Evolutionary conservation across 2,113 vertebrate genomes (phyloP).

Genomic region (Dolichotis patagonum): DNA sequence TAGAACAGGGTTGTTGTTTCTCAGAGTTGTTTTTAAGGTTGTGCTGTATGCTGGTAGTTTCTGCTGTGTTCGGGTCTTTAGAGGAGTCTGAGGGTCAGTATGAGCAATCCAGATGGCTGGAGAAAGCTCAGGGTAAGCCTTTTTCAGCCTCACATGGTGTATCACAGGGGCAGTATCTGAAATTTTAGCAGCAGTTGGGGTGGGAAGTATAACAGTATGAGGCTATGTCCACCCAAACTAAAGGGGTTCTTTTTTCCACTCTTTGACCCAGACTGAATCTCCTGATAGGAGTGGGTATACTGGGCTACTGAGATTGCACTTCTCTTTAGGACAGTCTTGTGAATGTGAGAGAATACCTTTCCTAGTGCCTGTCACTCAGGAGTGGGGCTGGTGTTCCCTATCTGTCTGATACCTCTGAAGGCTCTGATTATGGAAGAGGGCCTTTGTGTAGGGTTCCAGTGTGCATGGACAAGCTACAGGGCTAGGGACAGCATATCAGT

Average conservation of each 20-base stretch:
- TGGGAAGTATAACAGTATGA: not conserved
- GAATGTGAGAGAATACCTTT: not conserved
- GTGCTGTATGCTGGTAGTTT: not conserved
- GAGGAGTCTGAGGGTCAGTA: not conserved
- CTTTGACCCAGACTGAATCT: not conserved
- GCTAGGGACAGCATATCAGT: no score
- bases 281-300: not conserved
- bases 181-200: not conserved
- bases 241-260: not conserved
- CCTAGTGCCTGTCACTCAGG: not conserved
- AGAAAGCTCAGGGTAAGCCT: not conserved
- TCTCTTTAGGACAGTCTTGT: not conserved
- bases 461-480: no score
- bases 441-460: not conserved
- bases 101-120: not conserved
- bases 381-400: not conserved
- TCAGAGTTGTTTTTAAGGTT: not conserved
- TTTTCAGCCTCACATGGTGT: not conserved
- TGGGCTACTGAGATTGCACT: not conserved
- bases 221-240: not conserved
- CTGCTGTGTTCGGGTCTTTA: rapidly evolving
- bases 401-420: not conserved
- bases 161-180: not conserved
- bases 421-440: not conserved
- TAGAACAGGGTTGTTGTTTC: not conserved